Evolutionary conservation across 1,140 invertebrate species (phyloP).

Genomic region (Eurosta solidaginis): DNA sequence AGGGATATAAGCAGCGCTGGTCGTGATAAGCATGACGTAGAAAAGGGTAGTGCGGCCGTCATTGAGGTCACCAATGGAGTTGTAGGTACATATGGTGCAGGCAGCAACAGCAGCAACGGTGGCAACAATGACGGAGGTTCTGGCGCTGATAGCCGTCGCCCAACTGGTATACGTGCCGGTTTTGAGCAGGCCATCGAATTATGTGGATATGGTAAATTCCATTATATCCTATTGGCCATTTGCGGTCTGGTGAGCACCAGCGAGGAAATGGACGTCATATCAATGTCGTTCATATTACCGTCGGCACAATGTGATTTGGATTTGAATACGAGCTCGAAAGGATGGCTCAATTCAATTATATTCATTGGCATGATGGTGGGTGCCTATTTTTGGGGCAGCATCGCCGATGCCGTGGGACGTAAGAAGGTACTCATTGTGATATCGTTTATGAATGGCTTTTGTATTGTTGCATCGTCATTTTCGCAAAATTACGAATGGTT

Average conservation of each 20-base stretch:
- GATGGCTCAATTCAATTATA: slow-evolving; percentile 85
- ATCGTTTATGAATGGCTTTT: slow-evolving; percentile 85
- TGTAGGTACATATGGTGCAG: slow-evolving; percentile 34
- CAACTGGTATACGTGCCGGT: slow-evolving; percentile 71
- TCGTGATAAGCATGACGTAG: slow-evolving; percentile 50
- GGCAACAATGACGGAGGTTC: slow-evolving; percentile 38
- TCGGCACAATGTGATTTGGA: slow-evolving; percentile 90
- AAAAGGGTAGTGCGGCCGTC: slow-evolving; percentile 52
- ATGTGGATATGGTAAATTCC: slow-evolving; percentile 89
- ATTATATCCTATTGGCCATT: slow-evolving; percentile 83
- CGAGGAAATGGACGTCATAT: slow-evolving; percentile 94
- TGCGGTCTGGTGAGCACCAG: slow-evolving; percentile 93
- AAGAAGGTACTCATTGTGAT: slow-evolving; percentile 85
- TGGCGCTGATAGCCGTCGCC: slow-evolving; percentile 38
- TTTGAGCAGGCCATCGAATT: slow-evolving; percentile 83
- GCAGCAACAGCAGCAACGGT: slow-evolving; percentile 39
- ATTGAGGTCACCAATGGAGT: slow-evolving; percentile 37
- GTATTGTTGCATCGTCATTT: slow-evolving; percentile 85
- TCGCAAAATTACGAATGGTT: slow-evolving; percentile 85
- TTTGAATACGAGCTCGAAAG: slow-evolving; percentile 82
- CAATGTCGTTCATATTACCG: slow-evolving; percentile 91
- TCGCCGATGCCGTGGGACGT: slow-evolving; percentile 84
- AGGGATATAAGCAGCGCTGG: slow-evolving; percentile 37
- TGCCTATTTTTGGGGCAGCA: slow-evolving; percentile 87
- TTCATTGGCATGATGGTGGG: slow-evolving; percentile 93